phyloP scores from a whole-genome alignment of 2,113 vertebrate genomes.

The Aldabrachelys gigantea region DNA sequence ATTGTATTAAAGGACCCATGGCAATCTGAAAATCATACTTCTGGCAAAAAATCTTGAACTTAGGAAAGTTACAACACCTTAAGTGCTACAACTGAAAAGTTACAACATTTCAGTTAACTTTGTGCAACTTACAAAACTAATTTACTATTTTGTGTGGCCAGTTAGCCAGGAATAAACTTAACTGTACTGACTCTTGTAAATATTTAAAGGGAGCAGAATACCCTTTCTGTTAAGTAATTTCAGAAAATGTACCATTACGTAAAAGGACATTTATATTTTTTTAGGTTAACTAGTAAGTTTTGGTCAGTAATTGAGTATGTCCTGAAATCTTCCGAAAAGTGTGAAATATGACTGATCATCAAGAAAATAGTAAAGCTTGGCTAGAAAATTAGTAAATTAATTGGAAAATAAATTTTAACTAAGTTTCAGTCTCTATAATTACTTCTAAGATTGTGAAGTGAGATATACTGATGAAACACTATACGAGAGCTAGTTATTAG shows the following conservation, averaged over 20 bases:
- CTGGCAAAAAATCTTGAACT: neutral
- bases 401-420: neutral
- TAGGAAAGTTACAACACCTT: neutral
- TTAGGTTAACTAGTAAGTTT: neutral
- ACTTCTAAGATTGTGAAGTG: neutral
- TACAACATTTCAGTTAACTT: neutral
- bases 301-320: neutral
- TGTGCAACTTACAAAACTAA: neutral
- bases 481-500: too few species aligned
- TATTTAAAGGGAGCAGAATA: neutral
- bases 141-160: neutral
- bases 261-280: neutral
- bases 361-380: neutral
- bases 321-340: neutral
- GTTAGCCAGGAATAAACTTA: neutral
- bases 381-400: neutral
- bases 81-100: neutral
- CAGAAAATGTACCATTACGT: neutral
- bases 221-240: neutral
- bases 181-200: neutral
- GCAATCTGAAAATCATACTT: neutral
- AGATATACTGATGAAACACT: too few species aligned
- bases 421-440: neutral
- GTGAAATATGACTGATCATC: neutral
- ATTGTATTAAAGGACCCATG: neutral